These are phyloP conservation scores for Cathartes aura DNA, from an alignment of 2,113 vertebrate species.

Conservation along the genomic window DNA sequence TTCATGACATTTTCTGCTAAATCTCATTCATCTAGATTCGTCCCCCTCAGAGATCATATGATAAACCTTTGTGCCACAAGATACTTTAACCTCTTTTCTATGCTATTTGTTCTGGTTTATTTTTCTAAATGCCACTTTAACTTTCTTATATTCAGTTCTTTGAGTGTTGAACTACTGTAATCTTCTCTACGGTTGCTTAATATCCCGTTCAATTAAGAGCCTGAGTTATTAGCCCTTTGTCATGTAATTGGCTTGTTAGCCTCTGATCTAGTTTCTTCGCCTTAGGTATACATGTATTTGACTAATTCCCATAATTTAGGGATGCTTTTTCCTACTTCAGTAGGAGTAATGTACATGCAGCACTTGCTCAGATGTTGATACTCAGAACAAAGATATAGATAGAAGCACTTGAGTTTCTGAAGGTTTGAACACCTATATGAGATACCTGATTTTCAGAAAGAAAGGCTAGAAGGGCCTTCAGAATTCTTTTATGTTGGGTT, in stretches of 20 bases:
- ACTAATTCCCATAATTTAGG: slow-evolving; percentile 21
- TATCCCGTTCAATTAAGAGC: slow-evolving; percentile 38
- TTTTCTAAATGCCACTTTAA: slow-evolving; percentile 49
- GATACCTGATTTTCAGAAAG: not conserved
- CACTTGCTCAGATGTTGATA: not conserved
- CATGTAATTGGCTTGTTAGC: slow-evolving; percentile 51
- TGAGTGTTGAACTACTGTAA: slow-evolving; percentile 13
- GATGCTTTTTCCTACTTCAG: not conserved
- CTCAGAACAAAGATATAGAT: not conserved
- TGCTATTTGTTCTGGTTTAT: slow-evolving; percentile 31
- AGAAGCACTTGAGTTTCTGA: not conserved
- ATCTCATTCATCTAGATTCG: slow-evolving; percentile 22
- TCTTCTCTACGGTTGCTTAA: slow-evolving; percentile 25
- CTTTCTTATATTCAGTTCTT: slow-evolving; percentile 34
- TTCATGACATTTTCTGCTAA: slow-evolving; percentile 48
- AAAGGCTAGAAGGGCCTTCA: not conserved
- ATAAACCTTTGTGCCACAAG: slow-evolving; percentile 10
- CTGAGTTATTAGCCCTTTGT: slow-evolving; percentile 37
- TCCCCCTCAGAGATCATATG: slow-evolving; percentile 7
- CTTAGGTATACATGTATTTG: slow-evolving; percentile 49
- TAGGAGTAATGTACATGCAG: not conserved
- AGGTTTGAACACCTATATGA: not conserved
- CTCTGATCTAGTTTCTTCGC: slow-evolving; percentile 52
- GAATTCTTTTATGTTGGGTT: not conserved
- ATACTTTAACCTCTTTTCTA: slow-evolving; percentile 21